Conservation (phyloP, 2,113 vertebrate genomes). For the Lagopus leucura region DNA sequence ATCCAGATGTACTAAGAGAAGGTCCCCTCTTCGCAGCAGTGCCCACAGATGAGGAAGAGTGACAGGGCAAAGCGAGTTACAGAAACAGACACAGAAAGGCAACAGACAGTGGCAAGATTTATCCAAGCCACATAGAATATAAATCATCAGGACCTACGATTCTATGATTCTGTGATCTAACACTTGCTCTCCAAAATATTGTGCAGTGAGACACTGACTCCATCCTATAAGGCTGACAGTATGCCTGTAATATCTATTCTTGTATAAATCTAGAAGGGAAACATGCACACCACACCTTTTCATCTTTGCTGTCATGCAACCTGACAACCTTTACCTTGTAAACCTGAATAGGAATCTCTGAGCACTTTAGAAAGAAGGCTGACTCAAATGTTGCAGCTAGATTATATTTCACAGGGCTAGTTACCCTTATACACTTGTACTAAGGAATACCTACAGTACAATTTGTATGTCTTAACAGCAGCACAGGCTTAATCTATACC, state of each 20-base stretch:
- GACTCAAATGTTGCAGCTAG: neutral
- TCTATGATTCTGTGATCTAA: neutral
- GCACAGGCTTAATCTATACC: neutral
- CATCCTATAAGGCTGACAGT: neutral
- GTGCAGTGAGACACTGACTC: neutral
- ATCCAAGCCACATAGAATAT: neutral
- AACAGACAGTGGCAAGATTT: neutral
- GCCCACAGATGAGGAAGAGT: neutral
- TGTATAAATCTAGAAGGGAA: neutral
- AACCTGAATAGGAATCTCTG: neutral
- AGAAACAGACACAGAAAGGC: neutral
- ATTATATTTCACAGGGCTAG: neutral
- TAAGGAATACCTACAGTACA: neutral
- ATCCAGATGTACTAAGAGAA: neutral
- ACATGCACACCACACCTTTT: neutral
- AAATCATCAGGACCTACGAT: neutral
- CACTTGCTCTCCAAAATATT: neutral
- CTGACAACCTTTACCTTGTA: neutral
- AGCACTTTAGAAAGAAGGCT: neutral
- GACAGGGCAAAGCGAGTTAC: neutral
- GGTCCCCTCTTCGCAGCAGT: neutral
- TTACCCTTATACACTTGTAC: neutral
- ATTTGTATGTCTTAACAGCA: neutral
- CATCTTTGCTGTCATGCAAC: neutral
- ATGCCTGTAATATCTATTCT: neutral